Percentiles rank a stretch among this genome's conserved stretches.
These are phyloP conservation scores for Etia nguti DNA, from an alignment of 2,113 vertebrate genomes.

Conservation along the genomic window DNA sequence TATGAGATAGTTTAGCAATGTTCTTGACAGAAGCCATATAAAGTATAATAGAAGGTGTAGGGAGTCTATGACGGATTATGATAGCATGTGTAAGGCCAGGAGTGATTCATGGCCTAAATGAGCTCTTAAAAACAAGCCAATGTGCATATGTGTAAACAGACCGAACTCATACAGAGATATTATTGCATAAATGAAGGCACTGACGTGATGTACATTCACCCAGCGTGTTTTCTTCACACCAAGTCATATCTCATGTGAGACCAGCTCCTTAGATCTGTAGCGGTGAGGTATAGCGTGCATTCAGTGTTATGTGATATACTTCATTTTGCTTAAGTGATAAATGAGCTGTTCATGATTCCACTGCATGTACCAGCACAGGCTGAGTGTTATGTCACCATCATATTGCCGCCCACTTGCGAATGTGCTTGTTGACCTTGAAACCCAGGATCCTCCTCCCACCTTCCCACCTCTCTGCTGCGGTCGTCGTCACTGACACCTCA, in stretches of 20 bases:
- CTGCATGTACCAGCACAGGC: neutral
- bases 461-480: neutral
- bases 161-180: neutral
- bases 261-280: neutral
- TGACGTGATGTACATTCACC: neutral
- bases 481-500: slow-evolving; percentile 21
- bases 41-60: neutral
- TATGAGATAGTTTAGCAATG: neutral
- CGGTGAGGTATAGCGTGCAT: neutral
- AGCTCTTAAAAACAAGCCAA: neutral
- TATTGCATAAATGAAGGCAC: neutral
- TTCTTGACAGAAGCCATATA: neutral
- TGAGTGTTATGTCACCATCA: slow-evolving; percentile 3
- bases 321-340: neutral
- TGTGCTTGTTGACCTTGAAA: slow-evolving; percentile 27
- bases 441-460: neutral
- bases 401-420: neutral
- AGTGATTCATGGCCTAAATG: neutral
- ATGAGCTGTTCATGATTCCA: neutral
- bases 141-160: neutral
- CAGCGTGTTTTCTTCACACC: neutral
- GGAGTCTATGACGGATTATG: neutral
- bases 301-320: neutral
- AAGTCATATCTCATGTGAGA: neutral
- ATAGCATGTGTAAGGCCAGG: neutral